A percentile compares a stretch with the other conserved stretches of the same genome.
Conservation (phyloP, 2,888 invertebrate genomes). For the Phortica magna region DNA sequence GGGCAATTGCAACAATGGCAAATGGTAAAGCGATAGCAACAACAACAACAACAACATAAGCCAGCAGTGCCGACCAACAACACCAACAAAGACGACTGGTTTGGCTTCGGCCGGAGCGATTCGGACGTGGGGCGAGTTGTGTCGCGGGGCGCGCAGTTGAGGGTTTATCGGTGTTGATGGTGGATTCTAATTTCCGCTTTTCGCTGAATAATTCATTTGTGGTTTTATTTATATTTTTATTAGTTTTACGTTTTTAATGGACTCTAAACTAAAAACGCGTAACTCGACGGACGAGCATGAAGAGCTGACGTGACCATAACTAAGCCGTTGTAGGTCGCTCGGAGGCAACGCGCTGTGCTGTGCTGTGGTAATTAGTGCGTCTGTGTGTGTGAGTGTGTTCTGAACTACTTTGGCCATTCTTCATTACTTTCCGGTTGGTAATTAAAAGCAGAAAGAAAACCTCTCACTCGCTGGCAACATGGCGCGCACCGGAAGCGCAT, state of each 20-base stretch:
- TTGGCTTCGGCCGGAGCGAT: constrained; percentile 2
- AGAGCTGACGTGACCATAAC: constrained; percentile 3
- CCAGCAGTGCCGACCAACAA: constrained; percentile 5
- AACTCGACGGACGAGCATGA: constrained; percentile 41
- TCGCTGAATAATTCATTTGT: constrained; percentile 55
- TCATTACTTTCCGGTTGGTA: constrained; percentile 48
- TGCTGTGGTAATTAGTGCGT: constrained; percentile 21
- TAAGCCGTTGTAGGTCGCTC: not conserved
- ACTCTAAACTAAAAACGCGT: constrained; percentile 38
- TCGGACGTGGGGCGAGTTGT: not conserved
- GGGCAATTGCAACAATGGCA: constrained; percentile 31
- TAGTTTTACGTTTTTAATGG: constrained; percentile 54
- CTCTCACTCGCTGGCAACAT: constrained; percentile 47
- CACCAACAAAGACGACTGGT: constrained; percentile 31
- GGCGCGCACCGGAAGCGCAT: constrained; percentile 64
- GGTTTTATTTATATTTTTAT: constrained; percentile 60
- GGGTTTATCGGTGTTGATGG: not conserved
- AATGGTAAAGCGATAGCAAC: constrained; percentile 30
- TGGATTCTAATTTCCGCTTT: constrained; percentile 53
- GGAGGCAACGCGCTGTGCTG: not conserved
- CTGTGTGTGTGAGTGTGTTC: constrained; percentile 18
- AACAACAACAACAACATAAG: constrained; percentile 16
- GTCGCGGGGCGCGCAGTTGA: too few relatives aligned
- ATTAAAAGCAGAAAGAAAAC: constrained; percentile 53
- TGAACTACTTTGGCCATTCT: constrained; percentile 51